These are phyloP conservation scores for Caenorhabditis uteleia DNA, from an alignment of 2,888 invertebrate species.

Conservation along the genomic window DNA sequence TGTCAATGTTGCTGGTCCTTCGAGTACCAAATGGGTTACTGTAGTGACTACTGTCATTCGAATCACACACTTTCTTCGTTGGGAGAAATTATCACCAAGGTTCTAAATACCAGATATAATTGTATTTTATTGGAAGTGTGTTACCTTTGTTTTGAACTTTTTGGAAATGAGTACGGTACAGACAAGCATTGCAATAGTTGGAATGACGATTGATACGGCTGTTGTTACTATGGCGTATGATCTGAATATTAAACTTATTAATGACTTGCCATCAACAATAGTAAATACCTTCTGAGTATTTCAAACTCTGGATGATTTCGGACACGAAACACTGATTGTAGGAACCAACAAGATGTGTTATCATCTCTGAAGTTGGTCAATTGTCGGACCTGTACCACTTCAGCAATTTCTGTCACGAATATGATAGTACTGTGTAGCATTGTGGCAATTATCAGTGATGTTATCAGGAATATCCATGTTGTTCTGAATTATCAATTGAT, in stretches of 20 bases:
- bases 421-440: constrained; percentile 39
- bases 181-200: constrained; percentile 63
- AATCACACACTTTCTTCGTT: constrained; percentile 63
- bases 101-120: constrained; percentile 42
- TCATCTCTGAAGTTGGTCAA: constrained; percentile 2
- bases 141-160: constrained; percentile 59
- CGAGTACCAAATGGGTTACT: constrained; percentile 60
- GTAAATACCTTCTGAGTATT: constrained; percentile 27
- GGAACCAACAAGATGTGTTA: constrained; percentile 37
- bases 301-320: constrained; percentile 34
- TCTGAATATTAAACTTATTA: too few relatives aligned
- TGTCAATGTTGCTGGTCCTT: constrained; percentile 61
- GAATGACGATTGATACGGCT: constrained; percentile 59
- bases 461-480: constrained; percentile 41
- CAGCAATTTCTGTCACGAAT: constrained; percentile 29
- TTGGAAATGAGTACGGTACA: constrained; percentile 60
- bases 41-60: constrained; percentile 66
- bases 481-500: constrained; percentile 14
- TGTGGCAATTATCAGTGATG: constrained; percentile 33
- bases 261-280: too few relatives aligned
- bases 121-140: not conserved
- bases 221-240: constrained; percentile 56
- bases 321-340: constrained; percentile 29
- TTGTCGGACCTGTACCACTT: constrained; percentile 15
- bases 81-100: constrained; percentile 61